Conservation (phyloP, 2,888 invertebrate genomes). For the Coenonympha arcania region DNA sequence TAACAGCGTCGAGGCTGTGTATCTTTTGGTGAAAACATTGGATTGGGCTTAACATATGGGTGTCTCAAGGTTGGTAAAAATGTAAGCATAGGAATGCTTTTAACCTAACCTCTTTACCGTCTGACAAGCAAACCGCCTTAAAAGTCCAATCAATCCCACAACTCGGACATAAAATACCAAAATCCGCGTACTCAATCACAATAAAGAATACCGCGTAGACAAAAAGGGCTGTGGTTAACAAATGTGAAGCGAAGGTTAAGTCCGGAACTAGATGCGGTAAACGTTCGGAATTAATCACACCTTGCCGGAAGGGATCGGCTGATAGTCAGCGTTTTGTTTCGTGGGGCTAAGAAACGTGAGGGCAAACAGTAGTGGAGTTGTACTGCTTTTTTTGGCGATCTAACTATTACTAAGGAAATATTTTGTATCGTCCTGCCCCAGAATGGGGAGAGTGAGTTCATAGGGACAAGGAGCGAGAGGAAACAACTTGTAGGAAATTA, state of each 20-base stretch:
- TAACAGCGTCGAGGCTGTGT: too few relatives aligned
- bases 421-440: too few relatives aligned
- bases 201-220: conserved; percentile 28
- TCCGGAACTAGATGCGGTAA: conserved; percentile 62
- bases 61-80: too few relatives aligned
- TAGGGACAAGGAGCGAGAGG: too few relatives aligned
- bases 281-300: conserved; percentile 68
- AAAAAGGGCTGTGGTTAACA: conserved; percentile 43
- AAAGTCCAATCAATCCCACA: conserved; percentile 4
- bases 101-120: background rate
- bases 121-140: background rate
- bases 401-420: too few relatives aligned
- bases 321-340: conserved; percentile 53
- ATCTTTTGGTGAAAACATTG: too few relatives aligned
- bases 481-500: too few relatives aligned
- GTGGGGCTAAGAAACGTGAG: conserved; percentile 34
- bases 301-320: conserved; percentile 53
- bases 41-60: too few relatives aligned
- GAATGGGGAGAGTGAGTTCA: too few relatives aligned
- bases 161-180: conserved; percentile 16
- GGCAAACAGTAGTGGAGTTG: too few relatives aligned
- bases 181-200: conserved; percentile 23
- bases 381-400: background rate
- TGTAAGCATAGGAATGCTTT: too few relatives aligned
- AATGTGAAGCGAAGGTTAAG: conserved; percentile 46